Conservation (phyloP, 2,888 invertebrate genomes). For the Homarus gammarus region DNA sequence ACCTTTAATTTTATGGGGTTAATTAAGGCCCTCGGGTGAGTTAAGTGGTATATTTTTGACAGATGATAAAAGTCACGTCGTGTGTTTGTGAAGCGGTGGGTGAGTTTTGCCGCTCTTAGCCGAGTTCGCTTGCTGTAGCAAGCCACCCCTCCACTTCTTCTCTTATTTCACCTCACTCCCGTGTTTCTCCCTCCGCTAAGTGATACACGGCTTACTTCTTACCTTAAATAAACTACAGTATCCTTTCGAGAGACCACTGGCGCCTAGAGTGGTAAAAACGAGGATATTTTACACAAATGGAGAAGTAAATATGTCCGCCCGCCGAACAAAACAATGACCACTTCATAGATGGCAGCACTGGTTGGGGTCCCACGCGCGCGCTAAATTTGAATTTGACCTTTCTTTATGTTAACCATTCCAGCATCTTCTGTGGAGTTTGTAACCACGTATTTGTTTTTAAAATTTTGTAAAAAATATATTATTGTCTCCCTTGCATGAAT, state of each 20-base stretch:
- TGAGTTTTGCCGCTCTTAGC: background rate
- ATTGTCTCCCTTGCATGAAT: too few relatives aligned
- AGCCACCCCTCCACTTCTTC: background rate
- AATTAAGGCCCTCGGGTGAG: too few relatives aligned
- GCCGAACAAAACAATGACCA: constrained; percentile 34
- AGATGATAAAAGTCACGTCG: background rate
- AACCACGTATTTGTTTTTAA: too few relatives aligned
- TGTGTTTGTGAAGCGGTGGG: background rate
- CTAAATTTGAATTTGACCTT: constrained; percentile 24
- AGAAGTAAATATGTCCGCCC: constrained; percentile 31
- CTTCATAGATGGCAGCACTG: constrained; percentile 14
- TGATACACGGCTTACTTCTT: background rate
- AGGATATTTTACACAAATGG: background rate
- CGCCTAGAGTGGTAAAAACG: background rate
- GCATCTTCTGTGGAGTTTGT: too few relatives aligned
- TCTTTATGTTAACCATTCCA: too few relatives aligned
- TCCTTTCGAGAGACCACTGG: background rate
- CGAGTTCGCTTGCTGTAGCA: background rate
- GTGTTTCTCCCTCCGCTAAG: background rate
- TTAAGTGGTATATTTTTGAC: background rate
- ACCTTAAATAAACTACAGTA: background rate
- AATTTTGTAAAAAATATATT: too few relatives aligned
- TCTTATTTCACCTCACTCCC: background rate
- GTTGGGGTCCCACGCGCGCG: background rate
- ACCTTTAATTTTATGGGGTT: too few relatives aligned